Conservation (phyloP, 92 coral and sea anemone species). For the Siderastrea radians region DNA sequence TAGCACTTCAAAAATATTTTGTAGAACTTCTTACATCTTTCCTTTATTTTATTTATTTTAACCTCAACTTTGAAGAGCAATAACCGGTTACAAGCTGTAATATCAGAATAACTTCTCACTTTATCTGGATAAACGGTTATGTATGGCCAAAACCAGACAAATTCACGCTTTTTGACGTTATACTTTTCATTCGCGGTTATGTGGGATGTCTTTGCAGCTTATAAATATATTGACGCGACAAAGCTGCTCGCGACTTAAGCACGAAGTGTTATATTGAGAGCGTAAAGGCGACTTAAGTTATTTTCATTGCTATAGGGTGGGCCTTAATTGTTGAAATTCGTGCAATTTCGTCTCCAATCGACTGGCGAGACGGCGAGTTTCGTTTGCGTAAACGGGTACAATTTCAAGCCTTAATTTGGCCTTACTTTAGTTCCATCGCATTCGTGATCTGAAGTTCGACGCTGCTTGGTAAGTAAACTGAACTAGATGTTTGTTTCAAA, state of each 20-base stretch:
- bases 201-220: background rate
- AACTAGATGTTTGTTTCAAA: too few species aligned
- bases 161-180: background rate
- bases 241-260: background rate
- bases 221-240: constrained; percentile 6
- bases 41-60: background rate
- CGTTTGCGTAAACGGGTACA: background rate
- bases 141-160: background rate
- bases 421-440: too few species aligned
- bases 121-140: background rate
- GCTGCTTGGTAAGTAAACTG: too few species aligned
- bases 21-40: background rate
- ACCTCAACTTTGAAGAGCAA: background rate
- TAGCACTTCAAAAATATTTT: background rate
- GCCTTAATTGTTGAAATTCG: background rate
- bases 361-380: background rate
- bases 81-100: background rate
- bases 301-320: constrained; percentile 1
- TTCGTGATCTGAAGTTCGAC: too few species aligned
- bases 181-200: background rate
- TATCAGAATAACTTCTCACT: too few species aligned
- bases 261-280: background rate
- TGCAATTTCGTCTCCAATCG: background rate
- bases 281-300: background rate
- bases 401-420: background rate